Conservation (phyloP, 1,140 invertebrate genomes). For the Camponotus floridanus region DNA sequence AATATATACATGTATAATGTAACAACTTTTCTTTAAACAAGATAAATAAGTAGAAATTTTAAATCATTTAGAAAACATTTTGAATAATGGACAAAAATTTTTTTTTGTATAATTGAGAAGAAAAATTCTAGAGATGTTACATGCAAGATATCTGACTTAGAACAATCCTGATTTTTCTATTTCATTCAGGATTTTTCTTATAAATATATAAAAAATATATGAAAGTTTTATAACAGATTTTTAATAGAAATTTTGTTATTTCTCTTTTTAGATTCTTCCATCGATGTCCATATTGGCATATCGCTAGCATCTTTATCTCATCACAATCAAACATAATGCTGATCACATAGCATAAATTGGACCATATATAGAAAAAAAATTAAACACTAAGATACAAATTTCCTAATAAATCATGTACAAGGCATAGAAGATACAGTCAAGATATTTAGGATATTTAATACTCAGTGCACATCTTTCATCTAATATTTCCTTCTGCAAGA, state of each 20-base stretch:
- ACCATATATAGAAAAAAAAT: conserved; percentile 59
- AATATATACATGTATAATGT: too few species aligned
- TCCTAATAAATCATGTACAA: conserved; percentile 30
- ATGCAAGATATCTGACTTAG: too few species aligned
- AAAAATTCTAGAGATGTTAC: too few species aligned
- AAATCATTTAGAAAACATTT: too few species aligned
- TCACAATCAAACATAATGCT: conserved; percentile 70
- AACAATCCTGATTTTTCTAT: too few species aligned
- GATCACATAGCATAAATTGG: conserved; percentile 75
- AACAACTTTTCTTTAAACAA: too few species aligned
- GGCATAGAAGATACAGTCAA: conserved; percentile 56
- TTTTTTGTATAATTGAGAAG: too few species aligned
- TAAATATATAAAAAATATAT: conserved; percentile 30
- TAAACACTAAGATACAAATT: conserved; percentile 53
- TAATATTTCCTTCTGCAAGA: not conserved
- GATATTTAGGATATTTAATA: conserved; percentile 44
- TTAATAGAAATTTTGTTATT: conserved; percentile 34
- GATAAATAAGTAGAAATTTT: too few species aligned
- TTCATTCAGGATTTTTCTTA: not conserved
- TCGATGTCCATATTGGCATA: conserved; percentile 61
- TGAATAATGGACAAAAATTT: too few species aligned
- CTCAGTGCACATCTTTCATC: conserved; percentile 39
- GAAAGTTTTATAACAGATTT: conserved; percentile 4
- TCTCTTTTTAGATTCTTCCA: conserved; percentile 72
- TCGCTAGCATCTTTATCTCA: conserved; percentile 61